Conservation (phyloP, 2,888 invertebrate species). For the Myopa testacea region DNA sequence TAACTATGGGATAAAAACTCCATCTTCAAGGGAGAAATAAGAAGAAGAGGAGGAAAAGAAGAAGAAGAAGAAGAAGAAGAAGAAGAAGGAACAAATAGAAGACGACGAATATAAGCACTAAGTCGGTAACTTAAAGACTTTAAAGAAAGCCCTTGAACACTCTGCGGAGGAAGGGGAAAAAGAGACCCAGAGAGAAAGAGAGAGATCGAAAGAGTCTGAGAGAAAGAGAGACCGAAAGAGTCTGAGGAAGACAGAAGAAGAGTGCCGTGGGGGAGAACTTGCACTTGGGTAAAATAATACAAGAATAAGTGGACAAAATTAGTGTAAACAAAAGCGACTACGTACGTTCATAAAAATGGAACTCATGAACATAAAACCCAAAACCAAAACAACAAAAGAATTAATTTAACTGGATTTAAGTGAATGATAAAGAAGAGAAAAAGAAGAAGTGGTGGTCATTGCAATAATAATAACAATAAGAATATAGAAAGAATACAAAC, state of each 20-base stretch:
- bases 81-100: background rate
- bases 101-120: background rate
- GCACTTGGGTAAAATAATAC: background rate
- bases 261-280: background rate
- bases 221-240: no score
- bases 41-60: background rate
- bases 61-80: background rate
- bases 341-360: background rate
- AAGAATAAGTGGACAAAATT: background rate
- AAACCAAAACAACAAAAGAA: slow-evolving; percentile 13
- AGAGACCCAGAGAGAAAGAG: no score
- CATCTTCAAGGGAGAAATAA: background rate
- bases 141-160: background rate
- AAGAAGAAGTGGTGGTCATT: background rate
- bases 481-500: background rate
- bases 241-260: no score
- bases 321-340: slow-evolving; percentile 6
- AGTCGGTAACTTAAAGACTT: background rate
- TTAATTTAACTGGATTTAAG: slow-evolving; percentile 19
- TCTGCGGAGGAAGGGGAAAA: background rate
- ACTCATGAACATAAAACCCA: background rate
- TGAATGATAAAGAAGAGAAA: background rate
- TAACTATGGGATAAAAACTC: background rate
- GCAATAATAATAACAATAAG: slow-evolving; percentile 24
- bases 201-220: no score